These are phyloP conservation scores for Hypolimnas misippus DNA, from an alignment of 2,888 invertebrate genomes.

Conservation along the genomic window DNA sequence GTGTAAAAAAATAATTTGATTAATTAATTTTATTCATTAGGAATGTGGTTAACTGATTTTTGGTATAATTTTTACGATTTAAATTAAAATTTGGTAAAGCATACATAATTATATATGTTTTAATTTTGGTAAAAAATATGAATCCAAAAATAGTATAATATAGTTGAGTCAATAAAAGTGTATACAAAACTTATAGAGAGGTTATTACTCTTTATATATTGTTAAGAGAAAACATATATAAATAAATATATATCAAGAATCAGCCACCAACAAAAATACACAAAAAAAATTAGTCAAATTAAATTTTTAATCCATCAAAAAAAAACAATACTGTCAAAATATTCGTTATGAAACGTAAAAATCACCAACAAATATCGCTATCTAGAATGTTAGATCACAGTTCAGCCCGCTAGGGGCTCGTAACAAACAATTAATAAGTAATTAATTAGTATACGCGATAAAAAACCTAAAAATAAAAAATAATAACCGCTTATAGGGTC, in stretches of 20 bases:
- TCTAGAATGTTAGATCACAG: slow-evolving; percentile 35
- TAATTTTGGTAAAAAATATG: too few species aligned
- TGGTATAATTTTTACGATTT: neutral
- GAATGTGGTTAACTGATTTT: neutral
- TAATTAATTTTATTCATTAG: neutral
- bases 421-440: slow-evolving; percentile 42
- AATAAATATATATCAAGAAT: neutral
- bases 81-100: too few species aligned
- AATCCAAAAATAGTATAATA: too few species aligned
- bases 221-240: neutral
- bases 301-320: neutral
- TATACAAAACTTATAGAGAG: too few species aligned
- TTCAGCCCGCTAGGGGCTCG: slow-evolving; percentile 21
- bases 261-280: neutral
- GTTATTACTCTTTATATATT: too few species aligned
- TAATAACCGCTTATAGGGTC: slow-evolving; percentile 61
- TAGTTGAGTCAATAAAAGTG: too few species aligned
- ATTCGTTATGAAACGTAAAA: slow-evolving; percentile 29
- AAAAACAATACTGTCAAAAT: neutral
- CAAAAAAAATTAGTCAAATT: slow-evolving; percentile 1
- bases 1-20: slow-evolving; percentile 4
- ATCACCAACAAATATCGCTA: slow-evolving; percentile 45
- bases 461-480: slow-evolving; percentile 62
- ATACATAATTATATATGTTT: too few species aligned
- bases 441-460: slow-evolving; percentile 48